A percentile compares a stretch with the other conserved stretches of the same genome.
These are phyloP conservation scores for Hydraecia micacea DNA, from an alignment of 2,888 invertebrate genomes.

Conservation along the genomic window DNA sequence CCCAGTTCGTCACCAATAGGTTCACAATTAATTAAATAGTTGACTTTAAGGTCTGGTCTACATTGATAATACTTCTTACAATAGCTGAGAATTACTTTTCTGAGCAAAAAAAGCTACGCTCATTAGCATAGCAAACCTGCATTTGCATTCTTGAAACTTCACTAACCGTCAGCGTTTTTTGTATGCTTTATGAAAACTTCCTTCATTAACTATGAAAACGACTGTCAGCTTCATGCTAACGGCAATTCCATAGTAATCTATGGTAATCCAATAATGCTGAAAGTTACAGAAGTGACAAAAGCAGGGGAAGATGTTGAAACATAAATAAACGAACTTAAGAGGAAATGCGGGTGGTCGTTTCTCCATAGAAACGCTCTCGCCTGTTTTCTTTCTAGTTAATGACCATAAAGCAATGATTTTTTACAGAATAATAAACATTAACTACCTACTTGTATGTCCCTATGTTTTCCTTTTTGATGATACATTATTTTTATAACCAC, in stretches of 20 bases:
- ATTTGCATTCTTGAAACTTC: constrained; percentile 68
- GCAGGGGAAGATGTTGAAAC: constrained; percentile 34
- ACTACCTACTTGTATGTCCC: no score
- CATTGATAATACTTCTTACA: neutral
- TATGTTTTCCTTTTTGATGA: no score
- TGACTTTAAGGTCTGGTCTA: neutral
- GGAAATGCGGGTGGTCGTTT: no score
- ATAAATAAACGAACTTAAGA: constrained; percentile 52
- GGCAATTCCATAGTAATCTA: constrained; percentile 50
- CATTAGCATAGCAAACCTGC: constrained; percentile 66
- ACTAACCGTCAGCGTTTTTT: constrained; percentile 47
- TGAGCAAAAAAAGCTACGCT: constrained; percentile 48
- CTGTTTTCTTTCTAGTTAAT: no score
- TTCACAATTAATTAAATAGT: neutral
- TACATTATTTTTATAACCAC: no score
- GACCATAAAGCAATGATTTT: no score
- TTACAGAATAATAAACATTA: no score
- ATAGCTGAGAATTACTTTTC: constrained; percentile 24
- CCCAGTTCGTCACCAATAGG: neutral
- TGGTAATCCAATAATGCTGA: constrained; percentile 32
- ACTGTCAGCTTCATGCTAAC: constrained; percentile 53
- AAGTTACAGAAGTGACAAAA: constrained; percentile 36
- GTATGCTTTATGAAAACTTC: constrained; percentile 59
- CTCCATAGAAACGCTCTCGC: no score
- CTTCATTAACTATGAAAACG: constrained; percentile 59